Evolutionary conservation across 2,888 invertebrate genomes (phyloP).

Genomic region (Eupsilia transversa): DNA sequence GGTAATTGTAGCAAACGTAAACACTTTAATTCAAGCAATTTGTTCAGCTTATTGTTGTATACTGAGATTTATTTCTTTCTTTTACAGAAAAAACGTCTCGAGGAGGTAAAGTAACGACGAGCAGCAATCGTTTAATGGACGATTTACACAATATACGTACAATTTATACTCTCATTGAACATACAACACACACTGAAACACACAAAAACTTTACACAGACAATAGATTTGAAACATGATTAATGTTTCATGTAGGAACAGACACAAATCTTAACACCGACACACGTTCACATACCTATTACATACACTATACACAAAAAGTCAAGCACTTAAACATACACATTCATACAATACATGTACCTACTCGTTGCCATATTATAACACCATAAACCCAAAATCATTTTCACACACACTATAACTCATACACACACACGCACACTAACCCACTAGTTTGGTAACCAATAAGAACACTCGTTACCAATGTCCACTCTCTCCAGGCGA

Average conservation of each 20-base stretch:
- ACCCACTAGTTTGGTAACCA: conserved; percentile 46
- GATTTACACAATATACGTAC: conserved; percentile 56
- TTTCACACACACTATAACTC: conserved; percentile 8
- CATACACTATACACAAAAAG: conserved; percentile 13
- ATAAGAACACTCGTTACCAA: conserved; percentile 69
- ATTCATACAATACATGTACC: not conserved
- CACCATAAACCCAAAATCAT: conserved; percentile 1
- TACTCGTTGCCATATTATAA: not conserved
- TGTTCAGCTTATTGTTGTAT: conserved; percentile 62
- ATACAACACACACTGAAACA: conserved; percentile 14
- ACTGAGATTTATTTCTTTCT: conserved; percentile 83
- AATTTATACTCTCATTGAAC: conserved; percentile 30
- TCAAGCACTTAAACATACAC: conserved; percentile 5
- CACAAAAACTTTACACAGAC: not conserved
- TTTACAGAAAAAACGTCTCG: conserved; percentile 95
- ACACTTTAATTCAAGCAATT: conserved; percentile 46
- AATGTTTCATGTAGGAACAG: not conserved
- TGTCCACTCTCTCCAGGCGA: conserved; percentile 93
- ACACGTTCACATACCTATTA: not conserved
- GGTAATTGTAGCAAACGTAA: conserved; percentile 49
- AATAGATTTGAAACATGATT: not conserved
- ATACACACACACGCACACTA: conserved; percentile 8
- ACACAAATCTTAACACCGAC: not conserved
- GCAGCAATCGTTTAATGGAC: conserved; percentile 55
- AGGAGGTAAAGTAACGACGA: conserved; percentile 92